Evolutionary conservation across 2,797 vertebrate species (phyloP).

Genomic region (Danio tinwini): DNA sequence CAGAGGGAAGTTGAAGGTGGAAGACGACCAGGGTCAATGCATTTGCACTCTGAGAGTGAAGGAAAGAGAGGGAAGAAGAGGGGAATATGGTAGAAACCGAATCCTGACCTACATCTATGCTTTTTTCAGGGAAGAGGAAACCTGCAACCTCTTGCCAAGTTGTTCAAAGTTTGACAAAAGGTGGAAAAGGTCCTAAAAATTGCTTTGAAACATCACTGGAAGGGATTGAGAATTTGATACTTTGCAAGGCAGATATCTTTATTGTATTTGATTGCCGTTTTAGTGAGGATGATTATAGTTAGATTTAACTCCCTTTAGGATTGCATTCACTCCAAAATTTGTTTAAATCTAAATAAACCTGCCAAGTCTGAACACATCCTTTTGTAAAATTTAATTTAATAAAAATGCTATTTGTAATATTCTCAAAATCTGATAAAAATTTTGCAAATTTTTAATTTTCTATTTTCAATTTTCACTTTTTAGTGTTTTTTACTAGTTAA

Average conservation of each 20-base stretch:
- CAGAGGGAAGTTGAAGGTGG: slow-evolving; percentile 37
- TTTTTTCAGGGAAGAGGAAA: slow-evolving; percentile 1
- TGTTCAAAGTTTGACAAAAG: slow-evolving; percentile 4
- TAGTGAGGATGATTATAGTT: not conserved
- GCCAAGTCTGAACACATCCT: too few species aligned
- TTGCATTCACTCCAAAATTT: too few species aligned
- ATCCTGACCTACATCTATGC: slow-evolving; percentile 22
- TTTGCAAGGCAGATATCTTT: not conserved
- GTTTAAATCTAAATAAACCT: too few species aligned
- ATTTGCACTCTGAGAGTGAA: slow-evolving; percentile 58
- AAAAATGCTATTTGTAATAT: too few species aligned
- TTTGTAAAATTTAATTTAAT: too few species aligned
- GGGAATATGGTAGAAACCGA: slow-evolving; percentile 31
- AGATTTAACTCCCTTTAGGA: too few species aligned
- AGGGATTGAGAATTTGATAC: not conserved
- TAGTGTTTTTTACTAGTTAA: not conserved
- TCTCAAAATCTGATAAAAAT: too few species aligned
- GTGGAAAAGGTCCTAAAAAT: slow-evolving; percentile 14
- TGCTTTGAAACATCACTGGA: not conserved
- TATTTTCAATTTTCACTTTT: not conserved
- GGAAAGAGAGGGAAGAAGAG: slow-evolving; percentile 41
- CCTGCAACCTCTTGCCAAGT: slow-evolving; percentile 4
- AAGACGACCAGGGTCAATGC: slow-evolving; percentile 58
- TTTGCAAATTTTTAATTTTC: too few species aligned
- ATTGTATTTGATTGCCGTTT: not conserved